phyloP scores from a whole-genome alignment of 2,113 vertebrate genomes.

The Cavia aperea region DNA sequence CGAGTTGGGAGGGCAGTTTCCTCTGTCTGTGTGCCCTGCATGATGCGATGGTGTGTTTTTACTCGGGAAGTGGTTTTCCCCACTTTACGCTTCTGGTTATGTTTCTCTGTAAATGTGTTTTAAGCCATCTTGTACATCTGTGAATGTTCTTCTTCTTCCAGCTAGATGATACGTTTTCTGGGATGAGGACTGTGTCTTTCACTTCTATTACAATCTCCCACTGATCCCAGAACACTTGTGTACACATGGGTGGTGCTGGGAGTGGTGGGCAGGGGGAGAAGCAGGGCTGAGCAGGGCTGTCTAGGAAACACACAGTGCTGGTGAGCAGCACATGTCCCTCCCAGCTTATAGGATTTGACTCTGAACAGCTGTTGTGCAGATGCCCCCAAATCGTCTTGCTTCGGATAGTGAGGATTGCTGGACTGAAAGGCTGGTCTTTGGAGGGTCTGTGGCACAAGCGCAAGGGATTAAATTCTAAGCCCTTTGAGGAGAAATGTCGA shows the following conservation, averaged over 20 bases:
- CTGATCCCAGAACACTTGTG: constrained; percentile 50
- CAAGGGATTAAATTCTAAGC: background rate
- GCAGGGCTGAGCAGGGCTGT: background rate
- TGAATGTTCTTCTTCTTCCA: constrained; percentile 18
- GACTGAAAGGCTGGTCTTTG: background rate
- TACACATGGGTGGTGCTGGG: constrained; percentile 21
- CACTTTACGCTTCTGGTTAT: constrained; percentile 33
- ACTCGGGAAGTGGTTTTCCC: constrained; percentile 21
- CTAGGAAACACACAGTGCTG: background rate
- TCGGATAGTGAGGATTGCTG: background rate
- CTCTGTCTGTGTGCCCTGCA: background rate
- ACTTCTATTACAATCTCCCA: constrained; percentile 34
- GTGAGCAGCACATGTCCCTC: background rate
- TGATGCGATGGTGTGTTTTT: rapidly evolving
- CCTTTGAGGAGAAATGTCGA: background rate
- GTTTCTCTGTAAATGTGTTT: constrained; percentile 44
- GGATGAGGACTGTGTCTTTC: constrained; percentile 29
- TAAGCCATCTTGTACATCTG: constrained; percentile 48
- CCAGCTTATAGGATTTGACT: background rate
- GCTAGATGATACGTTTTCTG: constrained; percentile 24
- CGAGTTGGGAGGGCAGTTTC: background rate
- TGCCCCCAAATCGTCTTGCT: background rate
- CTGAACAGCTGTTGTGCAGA: background rate
- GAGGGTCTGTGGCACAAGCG: background rate
- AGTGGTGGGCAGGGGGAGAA: background rate